These are phyloP conservation scores for Metridium senile DNA, from an alignment of 92 coral and sea anemone genomes.

Conservation along the genomic window DNA sequence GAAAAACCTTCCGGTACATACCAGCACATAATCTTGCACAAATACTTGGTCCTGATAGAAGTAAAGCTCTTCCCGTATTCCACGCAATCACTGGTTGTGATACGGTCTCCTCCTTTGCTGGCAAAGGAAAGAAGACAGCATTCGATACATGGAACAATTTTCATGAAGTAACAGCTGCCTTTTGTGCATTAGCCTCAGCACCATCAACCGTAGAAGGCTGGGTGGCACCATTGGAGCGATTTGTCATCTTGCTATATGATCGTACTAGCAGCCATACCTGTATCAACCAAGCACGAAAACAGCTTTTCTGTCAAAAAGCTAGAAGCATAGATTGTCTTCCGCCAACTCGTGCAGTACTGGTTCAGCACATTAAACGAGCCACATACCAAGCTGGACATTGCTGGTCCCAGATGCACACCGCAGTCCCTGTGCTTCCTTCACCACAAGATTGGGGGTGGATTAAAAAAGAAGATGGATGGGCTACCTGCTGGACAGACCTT, in stretches of 20 bases:
- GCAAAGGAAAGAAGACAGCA: constrained; percentile 40
- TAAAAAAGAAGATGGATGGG: constrained; percentile 42
- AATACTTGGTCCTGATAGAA: constrained; percentile 25
- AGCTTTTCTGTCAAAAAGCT: constrained; percentile 52
- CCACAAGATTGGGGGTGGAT: constrained; percentile 51
- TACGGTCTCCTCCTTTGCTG: constrained; percentile 48
- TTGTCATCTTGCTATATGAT: constrained; percentile 42
- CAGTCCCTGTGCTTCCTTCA: constrained; percentile 49
- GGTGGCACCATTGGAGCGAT: constrained; percentile 35
- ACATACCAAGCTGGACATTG: constrained; percentile 55
- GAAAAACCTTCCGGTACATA: constrained; percentile 34
- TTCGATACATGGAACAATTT: constrained; percentile 34
- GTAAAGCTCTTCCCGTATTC: constrained; percentile 42
- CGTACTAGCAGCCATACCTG: constrained; percentile 34
- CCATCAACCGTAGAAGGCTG: constrained; percentile 11
- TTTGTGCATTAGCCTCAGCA: constrained; percentile 17
- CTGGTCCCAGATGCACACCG: constrained; percentile 49
- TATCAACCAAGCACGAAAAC: constrained; percentile 52
- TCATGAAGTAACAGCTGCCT: constrained; percentile 26
- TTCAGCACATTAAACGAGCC: constrained; percentile 43
- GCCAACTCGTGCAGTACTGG: constrained; percentile 49
- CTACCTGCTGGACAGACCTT: constrained; percentile 38
- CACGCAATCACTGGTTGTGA: constrained; percentile 51
- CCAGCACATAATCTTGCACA: constrained; percentile 49
- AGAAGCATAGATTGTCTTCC: constrained; percentile 43